Evolutionary conservation across 2,113 vertebrate genomes (phyloP), one percentile per base, ranked within the genome.

Genomic region (Ceyx margarethae): DNA sequence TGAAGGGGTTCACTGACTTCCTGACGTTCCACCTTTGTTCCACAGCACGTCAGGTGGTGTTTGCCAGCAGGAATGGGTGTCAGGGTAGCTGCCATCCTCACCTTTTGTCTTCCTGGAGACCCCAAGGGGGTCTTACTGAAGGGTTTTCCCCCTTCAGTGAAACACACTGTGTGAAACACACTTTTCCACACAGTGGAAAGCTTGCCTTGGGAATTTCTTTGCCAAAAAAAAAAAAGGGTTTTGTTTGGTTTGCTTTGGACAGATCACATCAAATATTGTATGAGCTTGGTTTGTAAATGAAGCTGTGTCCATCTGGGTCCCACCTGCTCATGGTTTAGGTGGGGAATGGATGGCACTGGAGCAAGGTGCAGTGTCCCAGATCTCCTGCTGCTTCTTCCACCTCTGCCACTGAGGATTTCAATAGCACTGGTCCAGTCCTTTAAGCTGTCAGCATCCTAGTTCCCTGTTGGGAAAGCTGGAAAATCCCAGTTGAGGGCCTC

Each of bases 1-100:
- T 87, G 80, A 77, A 53, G 95, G 95, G 93, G 58, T 95, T 87
- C 85, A 89, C 90, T 91, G 93, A 93, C 93, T 91, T 73, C 91
- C 87, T 85, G 91, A 75, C 93, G 80, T 82, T 95, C 75, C 93
- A 83, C 79, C 90, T 95, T 95, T 14, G 8, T 87, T 94, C 94
- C 94, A 95, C 95, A 91, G 95, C 94, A 87, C 5, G 0, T 95
- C 91, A 96, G 95, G 53, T 74, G 93, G 94, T 94, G 91, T 95
- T 95, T 89, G 37, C 73, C 81, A 74, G n/a, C 64, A 95, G 89
- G 7, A 31, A 79, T 85, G 85, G 91, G 42, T 94, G 37, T 77
- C 65, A 96, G 66, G 86, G 81, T 64, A 95, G 94, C 75, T 87
- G 72, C 81, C 62, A 46, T 58, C 12, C 4, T 94, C 91, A 58